These are phyloP conservation scores for Phymatocera aterrima DNA, from an alignment of 2,888 invertebrate species.

Conservation along the genomic window DNA sequence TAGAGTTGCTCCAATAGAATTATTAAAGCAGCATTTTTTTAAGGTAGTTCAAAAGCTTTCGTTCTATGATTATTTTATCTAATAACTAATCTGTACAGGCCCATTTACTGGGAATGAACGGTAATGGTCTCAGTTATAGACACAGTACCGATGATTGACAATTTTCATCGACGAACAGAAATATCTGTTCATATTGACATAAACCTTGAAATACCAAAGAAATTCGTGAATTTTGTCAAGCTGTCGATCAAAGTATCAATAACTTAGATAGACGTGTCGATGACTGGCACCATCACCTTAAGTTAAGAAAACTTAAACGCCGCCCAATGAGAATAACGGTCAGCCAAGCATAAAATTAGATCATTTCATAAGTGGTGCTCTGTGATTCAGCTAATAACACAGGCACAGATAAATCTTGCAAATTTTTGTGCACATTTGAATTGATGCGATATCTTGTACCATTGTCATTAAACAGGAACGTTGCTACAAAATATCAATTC, in stretches of 20 bases:
- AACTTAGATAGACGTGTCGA: no score
- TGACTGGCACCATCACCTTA: no score
- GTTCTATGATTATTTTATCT: neutral
- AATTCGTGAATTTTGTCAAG: no score
- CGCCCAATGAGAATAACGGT: neutral
- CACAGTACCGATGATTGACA: no score
- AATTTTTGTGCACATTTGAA: neutral
- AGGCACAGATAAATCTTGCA: neutral
- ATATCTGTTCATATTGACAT: no score
- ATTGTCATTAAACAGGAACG: neutral
- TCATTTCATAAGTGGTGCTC: neutral
- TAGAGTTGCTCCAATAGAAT: neutral
- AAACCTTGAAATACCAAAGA: no score
- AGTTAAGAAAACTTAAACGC: neutral
- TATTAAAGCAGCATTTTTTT: neutral
- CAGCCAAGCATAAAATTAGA: neutral
- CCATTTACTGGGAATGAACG: neutral
- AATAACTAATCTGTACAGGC: neutral
- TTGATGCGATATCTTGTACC: neutral
- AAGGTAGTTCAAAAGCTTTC: neutral
- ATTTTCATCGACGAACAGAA: no score
- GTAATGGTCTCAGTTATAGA: no score
- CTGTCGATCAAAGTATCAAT: no score
- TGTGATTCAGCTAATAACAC: neutral
- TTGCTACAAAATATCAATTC: neutral